Evolutionary conservation across 1,140 invertebrate genomes (phyloP), one percentile per base, ranked within the genome.

Genomic region (Eubasilissa regina): DNA sequence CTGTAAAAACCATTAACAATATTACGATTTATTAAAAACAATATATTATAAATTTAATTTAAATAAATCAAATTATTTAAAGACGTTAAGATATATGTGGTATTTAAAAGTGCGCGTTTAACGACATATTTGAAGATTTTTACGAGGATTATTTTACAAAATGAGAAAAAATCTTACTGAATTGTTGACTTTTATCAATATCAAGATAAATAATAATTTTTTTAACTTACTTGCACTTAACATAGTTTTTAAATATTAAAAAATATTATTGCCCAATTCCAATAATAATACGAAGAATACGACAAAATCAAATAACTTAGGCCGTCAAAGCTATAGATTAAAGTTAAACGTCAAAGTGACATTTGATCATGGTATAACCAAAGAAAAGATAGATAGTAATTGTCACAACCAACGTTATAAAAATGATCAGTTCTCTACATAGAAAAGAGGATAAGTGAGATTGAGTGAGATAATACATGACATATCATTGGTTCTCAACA

Each of bases 1-100:
- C 77, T 79, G 45, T 60, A 73, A 79, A 64, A 35, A 48, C 3
- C 25, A 62, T 25, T 51, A 70, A 70, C 44, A 70, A 12, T 21
- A 15, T n/a, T 51, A 51, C 1, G 1, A 15, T 51, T 51, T 35
- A 1, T 15, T 9, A 56, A 56, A 15, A 56, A 56, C 4, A 15
- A 56, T n/a, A 56, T 10, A 56, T 56, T 7, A 56, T 1, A 51
- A 15, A 15, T 51, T 13, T 35, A 51, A 3, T 3, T 12, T 3
- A 1, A 51, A 13, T 51, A 51, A 51, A 8, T 13, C 11, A 51
- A 48, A 51, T 51, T 51, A 51, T 51, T 51, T 51, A 51, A 51
- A 51, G n/a, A 51, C 25, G 25, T 35, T 35, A 35, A n/a, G 17
- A 7, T 56, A 56, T n/a, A 56, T 15, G 4, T 56, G 1, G 25